Conservation (phyloP, 2,888 invertebrate genomes). For the Lagria hirta region DNA sequence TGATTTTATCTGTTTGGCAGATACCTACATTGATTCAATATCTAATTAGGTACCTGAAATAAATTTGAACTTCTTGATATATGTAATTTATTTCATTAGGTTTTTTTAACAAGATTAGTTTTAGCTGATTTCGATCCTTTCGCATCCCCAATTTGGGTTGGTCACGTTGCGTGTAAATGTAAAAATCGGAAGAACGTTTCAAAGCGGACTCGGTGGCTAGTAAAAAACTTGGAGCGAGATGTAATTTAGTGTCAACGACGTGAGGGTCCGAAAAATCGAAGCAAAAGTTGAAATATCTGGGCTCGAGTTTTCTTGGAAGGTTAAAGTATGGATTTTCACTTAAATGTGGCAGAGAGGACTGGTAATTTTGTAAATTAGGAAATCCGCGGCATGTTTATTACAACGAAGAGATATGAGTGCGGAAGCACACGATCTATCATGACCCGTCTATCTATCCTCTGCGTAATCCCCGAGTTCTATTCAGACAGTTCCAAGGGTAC, state of each 20-base stretch:
- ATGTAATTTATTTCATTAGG: no score
- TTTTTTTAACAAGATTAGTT: no score
- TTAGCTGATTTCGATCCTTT: no score
- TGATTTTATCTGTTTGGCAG: no score
- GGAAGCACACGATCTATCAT: constrained; percentile 41
- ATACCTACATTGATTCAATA: no score
- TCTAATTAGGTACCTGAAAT: no score
- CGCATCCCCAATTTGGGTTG: no score
- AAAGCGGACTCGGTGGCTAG: no score
- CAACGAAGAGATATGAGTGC: constrained; percentile 14
- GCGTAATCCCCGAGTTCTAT: constrained; percentile 46
- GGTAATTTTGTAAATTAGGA: constrained; percentile 23
- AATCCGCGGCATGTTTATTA: constrained; percentile 25
- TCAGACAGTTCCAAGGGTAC: constrained; percentile 36
- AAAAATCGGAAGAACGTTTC: neutral
- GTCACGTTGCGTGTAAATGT: no score
- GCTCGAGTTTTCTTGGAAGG: constrained; percentile 14
- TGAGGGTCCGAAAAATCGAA: constrained; percentile 18
- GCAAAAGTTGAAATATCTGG: constrained; percentile 14
- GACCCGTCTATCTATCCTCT: constrained; percentile 43
- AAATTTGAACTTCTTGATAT: no score
- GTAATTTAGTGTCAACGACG: no score
- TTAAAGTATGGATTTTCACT: constrained; percentile 19
- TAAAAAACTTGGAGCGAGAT: no score
- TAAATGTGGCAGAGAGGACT: constrained; percentile 19